Percentiles rank a stretch among this genome's conserved stretches.
These are phyloP conservation scores for Drosophila baimaii DNA, from an alignment of 1,140 invertebrate genomes.

Conservation along the genomic window DNA sequence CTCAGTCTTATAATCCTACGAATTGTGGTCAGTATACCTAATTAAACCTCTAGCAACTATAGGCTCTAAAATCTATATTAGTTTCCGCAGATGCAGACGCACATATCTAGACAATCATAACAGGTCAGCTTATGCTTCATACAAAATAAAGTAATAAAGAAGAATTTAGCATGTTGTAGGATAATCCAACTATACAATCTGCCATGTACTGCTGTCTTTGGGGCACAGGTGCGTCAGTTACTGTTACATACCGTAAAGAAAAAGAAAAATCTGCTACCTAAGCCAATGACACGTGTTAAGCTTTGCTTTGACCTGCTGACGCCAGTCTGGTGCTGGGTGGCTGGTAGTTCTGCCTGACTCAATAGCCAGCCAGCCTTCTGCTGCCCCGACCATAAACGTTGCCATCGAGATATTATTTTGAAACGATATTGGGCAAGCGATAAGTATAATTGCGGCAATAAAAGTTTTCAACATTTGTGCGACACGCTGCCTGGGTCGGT, in stretches of 20 bases:
- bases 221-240: constrained; percentile 8
- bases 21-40: too few species aligned
- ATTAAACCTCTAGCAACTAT: too few species aligned
- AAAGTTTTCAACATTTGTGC: constrained; percentile 81
- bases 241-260: constrained; percentile 15
- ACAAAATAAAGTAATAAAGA: background rate
- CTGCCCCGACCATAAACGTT: constrained; percentile 51
- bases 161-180: background rate
- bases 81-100: background rate
- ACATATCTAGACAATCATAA: background rate
- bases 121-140: too few species aligned
- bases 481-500: constrained; percentile 51
- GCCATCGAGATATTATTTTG: constrained; percentile 79
- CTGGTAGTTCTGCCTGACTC: constrained; percentile 18
- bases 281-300: constrained; percentile 60
- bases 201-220: background rate
- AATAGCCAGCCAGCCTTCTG: constrained; percentile 18
- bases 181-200: constrained; percentile 1
- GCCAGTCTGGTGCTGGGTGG: constrained; percentile 15
- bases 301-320: constrained; percentile 43
- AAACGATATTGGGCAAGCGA: constrained; percentile 80
- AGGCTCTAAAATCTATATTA: too few species aligned
- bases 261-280: constrained; percentile 52
- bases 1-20: too few species aligned
- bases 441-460: constrained; percentile 83